Evolutionary conservation across 2,113 vertebrate genomes (phyloP), one percentile per base, ranked within the genome.

Genomic region (Stomatorhinus ivindoensis): DNA sequence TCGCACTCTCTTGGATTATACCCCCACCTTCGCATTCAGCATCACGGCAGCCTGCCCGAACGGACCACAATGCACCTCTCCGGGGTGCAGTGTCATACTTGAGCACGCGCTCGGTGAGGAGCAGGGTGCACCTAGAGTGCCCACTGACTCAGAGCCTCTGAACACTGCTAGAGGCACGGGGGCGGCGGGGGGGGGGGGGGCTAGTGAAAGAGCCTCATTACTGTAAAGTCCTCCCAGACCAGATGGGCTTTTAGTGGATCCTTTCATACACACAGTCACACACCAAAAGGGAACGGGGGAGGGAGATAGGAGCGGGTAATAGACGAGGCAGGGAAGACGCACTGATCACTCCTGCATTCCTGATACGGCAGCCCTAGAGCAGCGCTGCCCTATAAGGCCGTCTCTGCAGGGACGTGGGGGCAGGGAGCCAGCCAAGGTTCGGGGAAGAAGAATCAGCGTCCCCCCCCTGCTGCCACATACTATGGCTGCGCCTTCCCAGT

Each of bases 321-420:
- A n/a, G n/a, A n/a, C 9, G 10, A 35, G 69, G 69, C 13, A 87
- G 84, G 69, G 19, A 69, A 86, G 90, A 73, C 89, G 86, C 87
- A 89, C 85, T 91, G 82, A 89, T 90, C 92, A 87, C 88, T 87
- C 44, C 89, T 90, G 87, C 92, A 93, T 94, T 93, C 94, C 93
- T 90, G 91, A 90, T 90, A 89, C 83, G 48, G 88, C 87, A 89
- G 92, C 88, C 89, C 9, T 91, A 90, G 84, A 53, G 91, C 89
- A 90, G 91, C 61, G 91, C 91, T 92, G 91, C 94, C 94, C 93
- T 95, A 94, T 89, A 95, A 93, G 93, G 94, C 92, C 88, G 91
- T 91, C 90, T 92, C 90, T 91, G 92, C 91, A 90, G 84, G 92
- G 90, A 42, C 21, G 35, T 46, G 58, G 83, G 24, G 90, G 89